These are phyloP conservation scores for Okapia johnstoni DNA, from an alignment of 2,113 vertebrate species.

Conservation along the genomic window DNA sequence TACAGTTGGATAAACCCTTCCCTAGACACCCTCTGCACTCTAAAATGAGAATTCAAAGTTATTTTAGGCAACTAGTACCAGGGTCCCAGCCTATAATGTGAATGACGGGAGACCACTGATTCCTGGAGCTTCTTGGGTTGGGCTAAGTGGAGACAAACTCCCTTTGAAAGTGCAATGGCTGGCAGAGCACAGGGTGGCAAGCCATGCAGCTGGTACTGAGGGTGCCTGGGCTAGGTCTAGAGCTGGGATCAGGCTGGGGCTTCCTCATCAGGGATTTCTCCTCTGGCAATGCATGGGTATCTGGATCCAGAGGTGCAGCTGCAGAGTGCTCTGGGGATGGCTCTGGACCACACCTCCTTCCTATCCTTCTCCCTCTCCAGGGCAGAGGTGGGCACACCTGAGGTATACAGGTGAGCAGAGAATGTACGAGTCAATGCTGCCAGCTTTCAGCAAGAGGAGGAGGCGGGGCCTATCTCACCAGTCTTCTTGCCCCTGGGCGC, in stretches of 20 bases:
- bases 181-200: too few relatives aligned
- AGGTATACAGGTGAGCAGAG: background rate
- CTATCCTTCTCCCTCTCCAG: background rate
- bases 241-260: background rate
- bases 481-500: background rate
- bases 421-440: background rate
- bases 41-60: background rate
- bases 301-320: background rate
- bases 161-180: background rate
- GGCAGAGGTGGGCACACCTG: background rate
- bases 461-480: background rate
- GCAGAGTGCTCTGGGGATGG: background rate
- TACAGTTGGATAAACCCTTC: background rate
- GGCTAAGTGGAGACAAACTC: background rate
- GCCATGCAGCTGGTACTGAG: fast-evolving
- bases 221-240: background rate
- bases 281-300: background rate
- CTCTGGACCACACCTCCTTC: fast-evolving
- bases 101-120: background rate
- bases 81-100: too few relatives aligned
- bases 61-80: background rate
- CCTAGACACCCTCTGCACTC: background rate
- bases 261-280: background rate
- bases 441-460: background rate
- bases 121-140: background rate